Evolutionary conservation across 1,140 invertebrate species (phyloP), one percentile per base, ranked within the genome.

Genomic region (Drosophila malerkotliana): DNA sequence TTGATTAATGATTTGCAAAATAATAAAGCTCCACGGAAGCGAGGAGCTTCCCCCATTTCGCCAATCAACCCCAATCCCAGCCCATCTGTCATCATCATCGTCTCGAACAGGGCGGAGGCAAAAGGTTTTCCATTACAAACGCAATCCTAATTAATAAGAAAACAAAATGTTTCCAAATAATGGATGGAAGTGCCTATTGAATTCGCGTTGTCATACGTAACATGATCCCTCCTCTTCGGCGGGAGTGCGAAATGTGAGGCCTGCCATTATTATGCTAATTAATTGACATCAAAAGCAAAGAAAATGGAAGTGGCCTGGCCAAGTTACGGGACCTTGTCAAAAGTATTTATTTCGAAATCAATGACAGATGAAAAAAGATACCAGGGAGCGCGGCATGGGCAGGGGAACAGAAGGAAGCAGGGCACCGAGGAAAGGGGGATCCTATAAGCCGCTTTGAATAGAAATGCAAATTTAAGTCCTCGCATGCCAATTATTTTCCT

Each of bases 1-100:
- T 87, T 87, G 82, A 87, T 87, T 87, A 87, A 87, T 87, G 83
- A 87, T 87, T 88, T 87, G 72, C 79, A 72, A 88, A 87, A 88
- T 83, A 83, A 83, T 87, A 83, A 87, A 77, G 79, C 77, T 39
- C 15, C 49, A 37, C 44, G 6, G 26, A 28, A 34, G 49, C 48
- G 21, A 21, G 21, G 21, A 21, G 14, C 18, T 51, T 14, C 21
- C 10, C 6, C 15, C 39, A 15, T 41, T 14, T 14, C 14, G 14
- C 32, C 39, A 47, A 47, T 24, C 18, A 47, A 21, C 44, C 44
- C 4, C 21, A 4, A n/a, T 4, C 34, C 37, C 52, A 8, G 1
- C 48, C 15, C 58, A n/a, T n/a, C 12, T 44, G 53, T 34, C 49
- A 54, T 55, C 66, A 44, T 64, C 64, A 34, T 58, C 53, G 14